Base-by-base conservation (phyloP, 2,888 invertebrate species). In the Sturmia bella region DNA sequence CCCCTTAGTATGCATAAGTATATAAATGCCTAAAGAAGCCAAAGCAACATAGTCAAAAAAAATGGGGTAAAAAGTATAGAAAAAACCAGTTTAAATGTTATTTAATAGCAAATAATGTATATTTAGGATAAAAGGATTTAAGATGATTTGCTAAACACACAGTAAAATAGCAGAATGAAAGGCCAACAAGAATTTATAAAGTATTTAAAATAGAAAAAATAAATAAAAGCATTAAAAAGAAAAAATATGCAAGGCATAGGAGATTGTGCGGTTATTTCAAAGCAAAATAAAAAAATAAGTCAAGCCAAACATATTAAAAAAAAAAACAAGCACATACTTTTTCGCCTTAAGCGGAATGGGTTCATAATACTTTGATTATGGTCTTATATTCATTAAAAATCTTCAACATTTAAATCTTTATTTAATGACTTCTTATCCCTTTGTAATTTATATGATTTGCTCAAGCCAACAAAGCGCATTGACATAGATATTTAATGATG, bases 71-170 rank as follows among this genome's bases (percentile, higher is more conserved):
- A 17, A 63, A 24, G n/a, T n/a, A n/a, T n/a, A n/a, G n/a, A 56
- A 21, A 17, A 15, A 68, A 56, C 13, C 9, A 56, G 59, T 66
- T 59, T 45, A 79, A 72, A 43, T 68, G 73, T 41, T 72, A 73
- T 66, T 73, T 54, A 79, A 74, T 56, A 69, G 74, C 74, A 73
- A 81, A 73, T 73, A 66, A 72, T 78, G 72, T 72, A 43, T 64
- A 77, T 63, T 73, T 50, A 63, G 80, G 43, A 66, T 66, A 61
- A 81, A 81, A 56, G 54, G 61, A 61, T 73, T 76, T 72, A 69
- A 68, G 39, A 54, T 52, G 75, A 76, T 80, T 76, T 61, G 54
- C 75, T 66, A 70, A 72, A 72, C 54, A 75, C 21, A 61, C 21
- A 59, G 66, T 43, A 63, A 63, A 32, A 24, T 7, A 27, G 3